Evolutionary conservation across 1,140 invertebrate species (phyloP), one percentile per base, ranked within the genome.

Genomic region (Drosophila navojoa): DNA sequence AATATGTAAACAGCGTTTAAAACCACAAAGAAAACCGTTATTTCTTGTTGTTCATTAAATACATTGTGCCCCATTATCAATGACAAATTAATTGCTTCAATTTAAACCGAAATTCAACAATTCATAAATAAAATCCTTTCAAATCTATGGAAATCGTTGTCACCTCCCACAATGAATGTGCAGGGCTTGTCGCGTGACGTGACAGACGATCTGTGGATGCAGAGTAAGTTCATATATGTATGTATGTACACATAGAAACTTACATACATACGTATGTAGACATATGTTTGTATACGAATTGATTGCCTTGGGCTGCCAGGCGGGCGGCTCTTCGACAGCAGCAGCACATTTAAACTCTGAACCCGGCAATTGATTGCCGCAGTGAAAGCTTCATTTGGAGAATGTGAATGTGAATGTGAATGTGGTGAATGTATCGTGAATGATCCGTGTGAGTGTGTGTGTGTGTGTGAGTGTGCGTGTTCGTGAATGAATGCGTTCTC

Each of bases 311-410:
- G 32, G n/a, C 10, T 9, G 11, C 22, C 5, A n/a, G 4, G 42
- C 42, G 42, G 45, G 64, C 60, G 69, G 69, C 6, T 1, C 72
- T 81, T 87, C 58, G 62, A 35, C 44, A 16, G 42, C 44, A 16
- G 59, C 29, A n/a, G 40, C 79, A 72, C 76, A 87, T 79, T 89
- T 89, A 80, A 90, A 89, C 85, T 84, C 85, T 89, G 84, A 89
- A 80, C 84, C 80, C 84, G 77, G 77, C 77, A 89, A 89, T 89
- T 89, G 84, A 89, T 89, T 89, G 85, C 66, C 69, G 35, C 44
- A 64, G 80, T 72, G 84, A 89, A 81, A 89, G 84, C 84, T 89
- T 89, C 84, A 89, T 89, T 89, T 64, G 22, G 38, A 52, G 64
- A 54, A 59, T 59, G 54, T 50, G 29, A 54, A 35, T 54, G n/a